Conservation (phyloP, 2,888 invertebrate species). For the Tetranychus truncatus region DNA sequence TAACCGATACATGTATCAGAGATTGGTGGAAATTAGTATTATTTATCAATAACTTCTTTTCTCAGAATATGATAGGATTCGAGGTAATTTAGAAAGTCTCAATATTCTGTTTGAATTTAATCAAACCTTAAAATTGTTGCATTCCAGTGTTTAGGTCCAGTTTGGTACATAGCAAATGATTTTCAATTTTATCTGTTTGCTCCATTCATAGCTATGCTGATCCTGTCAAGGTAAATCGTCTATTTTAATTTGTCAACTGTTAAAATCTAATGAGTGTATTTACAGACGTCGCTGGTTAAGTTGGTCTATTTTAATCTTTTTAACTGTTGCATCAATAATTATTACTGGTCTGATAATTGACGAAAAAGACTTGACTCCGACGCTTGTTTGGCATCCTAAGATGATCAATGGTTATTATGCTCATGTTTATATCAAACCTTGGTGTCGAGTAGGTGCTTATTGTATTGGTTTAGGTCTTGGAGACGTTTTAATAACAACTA, state of each 20-base stretch:
- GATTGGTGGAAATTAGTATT: constrained; percentile 9
- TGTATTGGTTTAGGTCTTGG: constrained; percentile 4
- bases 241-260: background rate
- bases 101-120: background rate
- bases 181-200: constrained; percentile 6
- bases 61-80: background rate
- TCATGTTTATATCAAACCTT: constrained; percentile 2
- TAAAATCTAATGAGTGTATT: background rate
- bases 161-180: constrained; percentile 6
- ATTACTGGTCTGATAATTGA: background rate
- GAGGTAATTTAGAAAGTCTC: background rate
- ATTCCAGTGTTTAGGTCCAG: background rate
- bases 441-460: constrained; percentile 5
- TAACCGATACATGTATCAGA: background rate
- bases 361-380: background rate
- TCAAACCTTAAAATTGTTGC: background rate
- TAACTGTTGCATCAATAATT: background rate
- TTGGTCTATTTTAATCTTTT: background rate
- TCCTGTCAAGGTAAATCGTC: background rate
- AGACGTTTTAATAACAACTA: background rate
- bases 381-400: background rate
- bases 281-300: background rate
- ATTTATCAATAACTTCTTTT: background rate
- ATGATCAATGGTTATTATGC: constrained; percentile 1
- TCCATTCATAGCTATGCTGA: background rate